phyloP scores from a whole-genome alignment of 2,888 invertebrate species.

The Sthenelais limicola region DNA sequence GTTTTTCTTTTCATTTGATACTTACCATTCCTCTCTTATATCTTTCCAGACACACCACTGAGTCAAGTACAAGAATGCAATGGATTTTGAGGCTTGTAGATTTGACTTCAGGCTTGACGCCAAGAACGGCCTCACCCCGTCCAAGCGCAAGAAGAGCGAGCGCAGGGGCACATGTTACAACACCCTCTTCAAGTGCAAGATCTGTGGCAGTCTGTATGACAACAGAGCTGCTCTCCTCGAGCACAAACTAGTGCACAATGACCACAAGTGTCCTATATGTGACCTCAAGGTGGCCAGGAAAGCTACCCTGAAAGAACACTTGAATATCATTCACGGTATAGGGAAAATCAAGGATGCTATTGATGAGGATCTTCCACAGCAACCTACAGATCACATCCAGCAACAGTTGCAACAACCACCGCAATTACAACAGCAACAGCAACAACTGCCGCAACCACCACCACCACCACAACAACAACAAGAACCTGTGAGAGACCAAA shows the following conservation, averaged over 20 bases:
- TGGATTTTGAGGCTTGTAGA: slow-evolving; percentile 54
- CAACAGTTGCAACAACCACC: too few relatives aligned
- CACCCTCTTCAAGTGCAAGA: slow-evolving; percentile 54
- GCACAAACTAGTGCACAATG: slow-evolving; percentile 49
- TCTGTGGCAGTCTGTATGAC: slow-evolving; percentile 50
- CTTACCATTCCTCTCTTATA: too few relatives aligned
- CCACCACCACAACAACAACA: not conserved
- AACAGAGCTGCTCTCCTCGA: slow-evolving; percentile 48
- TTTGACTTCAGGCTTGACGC: slow-evolving; percentile 54
- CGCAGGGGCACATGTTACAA: slow-evolving; percentile 43
- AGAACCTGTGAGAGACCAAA: slow-evolving; percentile 4
- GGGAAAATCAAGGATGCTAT: slow-evolving; percentile 22
- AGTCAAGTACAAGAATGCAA: slow-evolving; percentile 24
- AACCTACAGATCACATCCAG: too few relatives aligned
- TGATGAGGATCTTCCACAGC: too few relatives aligned
- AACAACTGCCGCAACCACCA: too few relatives aligned
- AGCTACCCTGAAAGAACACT: slow-evolving; percentile 40
- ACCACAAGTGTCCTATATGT: slow-evolving; percentile 45
- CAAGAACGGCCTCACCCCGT: slow-evolving; percentile 54
- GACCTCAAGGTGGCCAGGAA: slow-evolving; percentile 35
- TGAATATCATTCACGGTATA: slow-evolving; percentile 34
- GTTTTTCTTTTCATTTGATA: too few relatives aligned
- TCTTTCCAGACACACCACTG: too few relatives aligned
- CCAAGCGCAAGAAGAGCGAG: slow-evolving; percentile 46
- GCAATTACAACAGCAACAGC: too few relatives aligned